phyloP scores from a whole-genome alignment of 1,140 invertebrate genomes.

The Hylyphantes graminicola region DNA sequence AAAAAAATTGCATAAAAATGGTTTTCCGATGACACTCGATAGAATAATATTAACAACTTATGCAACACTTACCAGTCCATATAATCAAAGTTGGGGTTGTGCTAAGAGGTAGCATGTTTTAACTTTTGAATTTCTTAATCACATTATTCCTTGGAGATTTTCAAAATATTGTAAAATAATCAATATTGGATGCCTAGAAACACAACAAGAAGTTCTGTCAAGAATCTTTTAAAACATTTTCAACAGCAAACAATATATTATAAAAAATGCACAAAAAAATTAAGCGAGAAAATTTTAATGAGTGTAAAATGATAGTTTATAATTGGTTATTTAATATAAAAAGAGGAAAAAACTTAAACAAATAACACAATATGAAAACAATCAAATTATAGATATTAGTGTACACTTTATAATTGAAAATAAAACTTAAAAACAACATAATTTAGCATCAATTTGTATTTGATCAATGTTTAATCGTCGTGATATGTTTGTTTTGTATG shows the following conservation, averaged over 20 bases:
- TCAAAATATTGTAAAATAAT: too few relatives aligned
- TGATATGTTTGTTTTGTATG: too few relatives aligned
- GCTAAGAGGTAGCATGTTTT: conserved; percentile 14
- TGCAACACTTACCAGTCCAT: conserved; percentile 8
- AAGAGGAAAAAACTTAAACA: too few relatives aligned
- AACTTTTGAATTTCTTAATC: neutral
- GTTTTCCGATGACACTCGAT: neutral
- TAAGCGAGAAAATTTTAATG: neutral
- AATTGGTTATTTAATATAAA: neutral
- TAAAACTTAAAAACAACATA: too few relatives aligned
- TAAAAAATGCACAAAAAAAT: neutral
- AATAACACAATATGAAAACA: too few relatives aligned
- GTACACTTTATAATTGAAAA: too few relatives aligned
- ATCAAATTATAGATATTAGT: too few relatives aligned
- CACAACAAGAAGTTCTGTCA: neutral
- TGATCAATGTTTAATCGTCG: too few relatives aligned
- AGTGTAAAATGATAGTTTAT: neutral
- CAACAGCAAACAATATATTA: neutral
- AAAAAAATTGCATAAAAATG: neutral
- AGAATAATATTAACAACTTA: neutral
- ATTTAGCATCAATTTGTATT: too few relatives aligned
- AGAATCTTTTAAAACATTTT: neutral
- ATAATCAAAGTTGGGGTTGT: conserved; percentile 22
- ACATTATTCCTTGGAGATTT: neutral
- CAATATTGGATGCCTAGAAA: neutral